Evolutionary conservation across 2,113 vertebrate genomes (phyloP).

Genomic region (Tenebrosternarchus preto): DNA sequence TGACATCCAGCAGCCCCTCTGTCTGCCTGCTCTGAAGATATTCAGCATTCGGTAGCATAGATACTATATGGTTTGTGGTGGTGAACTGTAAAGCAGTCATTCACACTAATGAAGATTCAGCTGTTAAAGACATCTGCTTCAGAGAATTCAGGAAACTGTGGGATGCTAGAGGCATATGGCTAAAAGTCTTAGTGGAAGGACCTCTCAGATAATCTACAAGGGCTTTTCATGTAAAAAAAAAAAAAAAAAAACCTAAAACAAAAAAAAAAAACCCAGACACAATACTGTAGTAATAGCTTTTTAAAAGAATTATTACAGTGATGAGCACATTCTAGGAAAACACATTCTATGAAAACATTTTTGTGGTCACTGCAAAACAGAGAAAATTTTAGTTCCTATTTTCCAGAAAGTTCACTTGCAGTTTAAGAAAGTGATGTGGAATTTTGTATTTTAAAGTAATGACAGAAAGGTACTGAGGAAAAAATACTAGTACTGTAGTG

Average conservation of each 20-base stretch:
- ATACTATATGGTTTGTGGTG: slow-evolving; percentile 1
- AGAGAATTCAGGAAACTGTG: not conserved
- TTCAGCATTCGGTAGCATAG: not conserved
- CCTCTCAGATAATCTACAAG: no score
- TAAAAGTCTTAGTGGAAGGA: not conserved
- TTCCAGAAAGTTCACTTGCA: no score
- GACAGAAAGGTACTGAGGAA: no score
- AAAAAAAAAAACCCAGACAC: not conserved
- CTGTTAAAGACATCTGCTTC: not conserved
- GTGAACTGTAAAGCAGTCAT: not conserved
- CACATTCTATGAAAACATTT: no score
- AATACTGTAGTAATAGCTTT: not conserved
- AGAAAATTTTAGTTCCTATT: no score
- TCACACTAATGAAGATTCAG: slow-evolving; percentile 22
- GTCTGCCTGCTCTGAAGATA: not conserved
- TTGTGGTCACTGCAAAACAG: no score
- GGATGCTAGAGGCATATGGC: not conserved
- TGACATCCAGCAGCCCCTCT: not conserved
- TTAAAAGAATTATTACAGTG: no score
- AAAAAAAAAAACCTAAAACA: not conserved
- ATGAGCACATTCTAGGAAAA: no score
- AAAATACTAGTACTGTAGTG: no score
- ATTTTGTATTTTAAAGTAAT: no score
- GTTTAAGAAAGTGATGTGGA: no score
- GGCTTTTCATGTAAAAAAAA: no score